A percentile compares a stretch with the other conserved stretches of the same genome.
Conservation (phyloP, 1,140 invertebrate genomes). For the Hylyphantes graminicola region DNA sequence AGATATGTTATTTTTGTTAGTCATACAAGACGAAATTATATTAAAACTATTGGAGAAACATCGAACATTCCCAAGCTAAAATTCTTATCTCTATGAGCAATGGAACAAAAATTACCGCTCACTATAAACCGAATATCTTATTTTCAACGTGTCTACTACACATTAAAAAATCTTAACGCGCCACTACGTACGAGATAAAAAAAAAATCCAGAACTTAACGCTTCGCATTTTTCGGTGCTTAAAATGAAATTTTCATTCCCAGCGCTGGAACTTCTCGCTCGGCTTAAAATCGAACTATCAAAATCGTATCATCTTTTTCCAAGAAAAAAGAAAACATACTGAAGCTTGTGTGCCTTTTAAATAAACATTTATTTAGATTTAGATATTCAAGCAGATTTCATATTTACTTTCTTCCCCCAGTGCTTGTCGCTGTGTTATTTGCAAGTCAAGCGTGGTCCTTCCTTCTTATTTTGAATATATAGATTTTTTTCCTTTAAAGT, state of each 20-base stretch:
- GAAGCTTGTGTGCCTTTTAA: constrained; percentile 31
- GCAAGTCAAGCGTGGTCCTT: constrained; percentile 1
- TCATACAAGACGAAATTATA: too few relatives aligned
- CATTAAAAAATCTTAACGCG: constrained; percentile 17
- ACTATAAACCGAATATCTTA: too few relatives aligned
- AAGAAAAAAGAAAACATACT: background rate
- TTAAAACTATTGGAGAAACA: too few relatives aligned
- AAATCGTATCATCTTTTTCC: constrained; percentile 42
- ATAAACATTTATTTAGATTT: constrained; percentile 60
- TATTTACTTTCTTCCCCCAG: constrained; percentile 14
- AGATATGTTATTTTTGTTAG: too few relatives aligned
- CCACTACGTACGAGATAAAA: background rate
- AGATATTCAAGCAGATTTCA: constrained; percentile 39
- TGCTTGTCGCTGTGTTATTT: background rate
- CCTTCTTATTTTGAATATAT: background rate
- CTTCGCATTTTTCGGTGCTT: constrained; percentile 14
- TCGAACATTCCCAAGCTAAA: too few relatives aligned
- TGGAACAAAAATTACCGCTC: too few relatives aligned
- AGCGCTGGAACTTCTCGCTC: background rate
- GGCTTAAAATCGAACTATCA: constrained; percentile 54
- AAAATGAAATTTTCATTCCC: constrained; percentile 56
- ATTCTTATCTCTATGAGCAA: too few relatives aligned
- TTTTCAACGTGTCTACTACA: background rate
- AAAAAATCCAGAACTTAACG: constrained; percentile 3
- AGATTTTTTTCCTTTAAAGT: constrained; percentile 1